Evolutionary conservation across 2,113 vertebrate genomes (phyloP).

Genomic region (Aphyosemion australe): DNA sequence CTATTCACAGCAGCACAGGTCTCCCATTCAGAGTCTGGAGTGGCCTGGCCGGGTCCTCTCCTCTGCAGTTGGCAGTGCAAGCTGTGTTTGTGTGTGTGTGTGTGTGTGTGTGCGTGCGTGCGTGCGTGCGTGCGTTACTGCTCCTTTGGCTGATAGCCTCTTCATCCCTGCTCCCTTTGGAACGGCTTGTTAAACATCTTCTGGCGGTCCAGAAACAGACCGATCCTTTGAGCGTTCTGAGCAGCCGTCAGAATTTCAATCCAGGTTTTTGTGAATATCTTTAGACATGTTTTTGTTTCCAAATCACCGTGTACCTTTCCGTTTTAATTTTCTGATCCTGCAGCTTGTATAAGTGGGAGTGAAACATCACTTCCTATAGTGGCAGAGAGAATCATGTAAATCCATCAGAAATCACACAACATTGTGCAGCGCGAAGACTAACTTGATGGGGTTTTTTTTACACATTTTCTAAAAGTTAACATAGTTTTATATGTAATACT

Average conservation of each 20-base stretch:
- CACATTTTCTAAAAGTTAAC: too few species aligned
- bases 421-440: too few species aligned
- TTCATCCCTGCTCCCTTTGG: constrained; percentile 31
- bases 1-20: constrained; percentile 57
- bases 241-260: neutral
- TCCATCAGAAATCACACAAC: too few species aligned
- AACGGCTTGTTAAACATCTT: constrained; percentile 45
- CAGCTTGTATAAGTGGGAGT: neutral
- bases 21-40: constrained; percentile 56
- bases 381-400: too few species aligned
- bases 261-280: neutral
- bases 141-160: constrained; percentile 35
- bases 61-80: constrained; percentile 37
- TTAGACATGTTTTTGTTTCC: neutral
- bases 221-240: neutral
- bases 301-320: neutral
- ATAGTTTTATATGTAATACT: too few species aligned
- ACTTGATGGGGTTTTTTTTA: too few species aligned
- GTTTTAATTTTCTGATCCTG: neutral
- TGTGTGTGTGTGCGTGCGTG: neutral
- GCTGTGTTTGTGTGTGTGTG: constrained; percentile 18
- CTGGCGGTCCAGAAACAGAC: constrained; percentile 14
- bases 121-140: constrained; percentile 14
- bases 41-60: constrained; percentile 33
- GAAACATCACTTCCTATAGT: neutral